Evolutionary conservation across 2,888 invertebrate genomes (phyloP).

Genomic region (Caenorhabditis doughertyi): DNA sequence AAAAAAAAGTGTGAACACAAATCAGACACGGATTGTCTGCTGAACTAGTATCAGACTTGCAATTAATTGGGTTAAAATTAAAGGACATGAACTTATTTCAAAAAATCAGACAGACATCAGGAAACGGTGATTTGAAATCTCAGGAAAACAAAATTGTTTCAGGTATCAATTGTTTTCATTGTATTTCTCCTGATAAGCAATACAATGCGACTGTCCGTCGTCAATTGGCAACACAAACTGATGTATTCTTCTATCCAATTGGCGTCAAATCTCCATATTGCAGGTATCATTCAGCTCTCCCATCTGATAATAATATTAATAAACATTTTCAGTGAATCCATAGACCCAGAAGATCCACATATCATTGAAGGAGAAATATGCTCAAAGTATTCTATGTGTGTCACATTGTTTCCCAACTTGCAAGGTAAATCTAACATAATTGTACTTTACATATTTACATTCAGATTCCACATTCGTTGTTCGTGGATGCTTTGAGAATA

Average conservation of each 20-base stretch:
- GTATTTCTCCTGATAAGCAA: conserved; percentile 62
- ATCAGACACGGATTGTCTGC: not conserved
- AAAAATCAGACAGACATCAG: no score
- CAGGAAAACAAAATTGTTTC: not conserved
- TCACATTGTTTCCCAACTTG: conserved; percentile 69
- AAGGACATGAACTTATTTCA: no score
- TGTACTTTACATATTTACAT: not conserved
- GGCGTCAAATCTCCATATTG: conserved; percentile 65
- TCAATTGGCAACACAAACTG: conserved; percentile 68
- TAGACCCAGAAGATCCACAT: conserved; percentile 56
- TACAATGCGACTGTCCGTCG: conserved; percentile 66
- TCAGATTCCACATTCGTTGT: conserved; percentile 67
- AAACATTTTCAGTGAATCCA: conserved; percentile 51
- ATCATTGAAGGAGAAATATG: conserved; percentile 68
- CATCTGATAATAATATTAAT: not conserved
- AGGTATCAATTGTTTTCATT: conserved; percentile 63
- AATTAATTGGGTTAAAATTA: no score
- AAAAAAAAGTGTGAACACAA: not conserved
- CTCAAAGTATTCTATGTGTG: conserved; percentile 66
- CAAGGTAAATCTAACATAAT: conserved; percentile 32
- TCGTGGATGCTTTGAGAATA: conserved; percentile 70
- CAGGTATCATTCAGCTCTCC: conserved; percentile 42
- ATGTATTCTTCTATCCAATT: conserved; percentile 69
- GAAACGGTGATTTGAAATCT: not conserved
- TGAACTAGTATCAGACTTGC: not conserved